Conservation (phyloP, 2,888 invertebrate species). For the Thera obeliscata region DNA sequence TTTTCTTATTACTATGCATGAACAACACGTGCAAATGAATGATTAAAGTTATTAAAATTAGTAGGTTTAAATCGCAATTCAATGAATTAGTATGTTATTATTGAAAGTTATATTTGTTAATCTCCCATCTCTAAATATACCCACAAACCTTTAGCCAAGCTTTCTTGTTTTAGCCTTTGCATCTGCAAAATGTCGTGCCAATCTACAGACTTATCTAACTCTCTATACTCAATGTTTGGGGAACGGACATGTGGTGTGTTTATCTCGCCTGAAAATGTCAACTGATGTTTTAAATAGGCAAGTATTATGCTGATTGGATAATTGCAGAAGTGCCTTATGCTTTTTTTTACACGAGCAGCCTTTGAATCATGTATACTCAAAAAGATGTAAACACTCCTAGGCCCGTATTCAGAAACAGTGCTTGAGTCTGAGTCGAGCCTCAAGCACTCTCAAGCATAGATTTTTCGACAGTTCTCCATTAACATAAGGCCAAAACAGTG, state of each 20-base stretch:
- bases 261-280: slow-evolving; percentile 76
- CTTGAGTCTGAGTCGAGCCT: too few species aligned
- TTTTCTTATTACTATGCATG: too few species aligned
- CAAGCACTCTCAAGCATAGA: too few species aligned
- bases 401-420: too few species aligned
- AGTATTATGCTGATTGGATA: background rate
- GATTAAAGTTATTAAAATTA: slow-evolving; percentile 5
- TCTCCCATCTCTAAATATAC: slow-evolving; percentile 41
- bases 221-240: slow-evolving; percentile 75
- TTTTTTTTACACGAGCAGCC: too few species aligned
- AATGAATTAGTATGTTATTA: slow-evolving; percentile 15
- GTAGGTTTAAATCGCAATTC: slow-evolving; percentile 8
- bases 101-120: slow-evolving; percentile 8
- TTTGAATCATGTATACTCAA: too few species aligned
- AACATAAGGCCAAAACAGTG: too few species aligned
- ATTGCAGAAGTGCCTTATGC: background rate
- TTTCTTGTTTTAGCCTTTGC: slow-evolving; percentile 62
- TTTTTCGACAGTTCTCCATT: too few species aligned
- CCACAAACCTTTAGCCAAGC: slow-evolving; percentile 81
- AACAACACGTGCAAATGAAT: background rate
- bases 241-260: slow-evolving; percentile 67
- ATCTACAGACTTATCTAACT: slow-evolving; percentile 82
- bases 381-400: too few species aligned
- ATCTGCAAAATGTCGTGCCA: slow-evolving; percentile 75
- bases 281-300: slow-evolving; percentile 33